phyloP scores from a whole-genome alignment of 1,140 invertebrate genomes.

The Pteromalus puparum region DNA sequence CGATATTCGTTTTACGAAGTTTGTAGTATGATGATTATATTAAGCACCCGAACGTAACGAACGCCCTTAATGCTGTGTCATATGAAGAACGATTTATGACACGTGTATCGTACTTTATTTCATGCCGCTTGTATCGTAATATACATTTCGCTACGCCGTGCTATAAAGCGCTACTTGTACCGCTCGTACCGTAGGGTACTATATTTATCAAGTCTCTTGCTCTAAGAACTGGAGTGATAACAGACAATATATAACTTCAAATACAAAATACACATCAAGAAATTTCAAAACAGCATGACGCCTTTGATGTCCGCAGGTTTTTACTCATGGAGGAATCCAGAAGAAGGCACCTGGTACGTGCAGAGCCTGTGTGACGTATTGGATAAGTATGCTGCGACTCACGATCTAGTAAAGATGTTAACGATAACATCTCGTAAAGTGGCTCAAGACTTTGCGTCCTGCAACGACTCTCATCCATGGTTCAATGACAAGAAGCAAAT shows the following conservation, averaged over 20 bases:
- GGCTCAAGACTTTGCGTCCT: conserved; percentile 79
- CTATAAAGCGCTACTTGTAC: too few relatives aligned
- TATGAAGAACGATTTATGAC: too few relatives aligned
- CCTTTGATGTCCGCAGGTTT: conserved; percentile 75
- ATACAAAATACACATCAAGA: not conserved
- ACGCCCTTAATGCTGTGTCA: too few relatives aligned
- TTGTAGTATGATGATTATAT: too few relatives aligned
- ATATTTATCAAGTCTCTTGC: too few relatives aligned
- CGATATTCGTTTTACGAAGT: too few relatives aligned
- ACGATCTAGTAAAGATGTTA: conserved; percentile 80
- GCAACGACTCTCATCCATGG: conserved; percentile 70
- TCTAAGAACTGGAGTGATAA: too few relatives aligned
- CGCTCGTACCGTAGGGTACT: too few relatives aligned
- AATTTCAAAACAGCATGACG: conserved; percentile 12
- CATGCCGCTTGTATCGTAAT: too few relatives aligned
- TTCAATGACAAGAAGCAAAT: conserved; percentile 82
- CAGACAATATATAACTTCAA: not conserved
- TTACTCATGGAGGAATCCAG: conserved; percentile 82
- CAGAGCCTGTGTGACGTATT: conserved; percentile 80
- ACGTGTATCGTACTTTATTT: too few relatives aligned
- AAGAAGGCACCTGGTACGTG: conserved; percentile 84
- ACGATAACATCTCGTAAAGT: conserved; percentile 80
- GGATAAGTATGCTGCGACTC: conserved; percentile 68
- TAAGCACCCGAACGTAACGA: too few relatives aligned
- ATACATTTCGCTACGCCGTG: too few relatives aligned